Percentiles rank a stretch among this genome's conserved stretches.
Evolutionary conservation across 2,888 invertebrate genomes (phyloP).

Genomic region (Anthophora plumipes): DNA sequence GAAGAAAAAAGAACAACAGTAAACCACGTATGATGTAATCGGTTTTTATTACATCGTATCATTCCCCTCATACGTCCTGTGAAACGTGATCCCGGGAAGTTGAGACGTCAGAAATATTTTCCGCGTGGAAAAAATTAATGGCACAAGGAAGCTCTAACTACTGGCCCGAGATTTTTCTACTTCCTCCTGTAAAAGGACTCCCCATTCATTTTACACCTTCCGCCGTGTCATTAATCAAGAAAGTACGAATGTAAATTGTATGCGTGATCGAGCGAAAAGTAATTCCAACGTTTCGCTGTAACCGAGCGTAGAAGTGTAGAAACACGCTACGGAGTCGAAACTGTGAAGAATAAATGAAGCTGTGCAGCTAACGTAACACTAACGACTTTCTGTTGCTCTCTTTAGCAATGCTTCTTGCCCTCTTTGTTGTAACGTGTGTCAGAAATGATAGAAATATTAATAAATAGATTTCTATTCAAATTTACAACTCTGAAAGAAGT

Average conservation of each 20-base stretch:
- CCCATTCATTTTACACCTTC: neutral
- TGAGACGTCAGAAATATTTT: neutral
- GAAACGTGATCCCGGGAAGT: neutral
- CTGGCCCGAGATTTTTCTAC: neutral
- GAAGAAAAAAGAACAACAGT: too few species aligned
- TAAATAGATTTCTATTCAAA: too few species aligned
- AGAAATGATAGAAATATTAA: neutral
- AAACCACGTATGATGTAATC: neutral
- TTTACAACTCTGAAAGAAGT: too few species aligned
- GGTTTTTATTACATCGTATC: neutral
- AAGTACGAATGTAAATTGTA: constrained; percentile 12
- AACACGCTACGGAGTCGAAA: neutral
- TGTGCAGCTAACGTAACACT: neutral
- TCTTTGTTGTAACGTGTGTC: too few species aligned
- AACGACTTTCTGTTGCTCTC: neutral
- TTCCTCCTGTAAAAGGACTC: neutral
- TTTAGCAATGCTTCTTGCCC: neutral
- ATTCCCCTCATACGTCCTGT: neutral
- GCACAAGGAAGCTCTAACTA: neutral
- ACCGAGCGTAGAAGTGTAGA: neutral
- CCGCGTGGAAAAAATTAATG: neutral
- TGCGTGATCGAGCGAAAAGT: constrained; percentile 10
- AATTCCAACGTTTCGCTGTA: neutral
- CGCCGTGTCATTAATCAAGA: constrained; percentile 1
- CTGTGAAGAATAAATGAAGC: neutral